Percentiles rank a stretch among this genome's conserved stretches.
These are phyloP conservation scores for Ochlodes sylvanus DNA, from an alignment of 2,888 invertebrate genomes.

Conservation along the genomic window DNA sequence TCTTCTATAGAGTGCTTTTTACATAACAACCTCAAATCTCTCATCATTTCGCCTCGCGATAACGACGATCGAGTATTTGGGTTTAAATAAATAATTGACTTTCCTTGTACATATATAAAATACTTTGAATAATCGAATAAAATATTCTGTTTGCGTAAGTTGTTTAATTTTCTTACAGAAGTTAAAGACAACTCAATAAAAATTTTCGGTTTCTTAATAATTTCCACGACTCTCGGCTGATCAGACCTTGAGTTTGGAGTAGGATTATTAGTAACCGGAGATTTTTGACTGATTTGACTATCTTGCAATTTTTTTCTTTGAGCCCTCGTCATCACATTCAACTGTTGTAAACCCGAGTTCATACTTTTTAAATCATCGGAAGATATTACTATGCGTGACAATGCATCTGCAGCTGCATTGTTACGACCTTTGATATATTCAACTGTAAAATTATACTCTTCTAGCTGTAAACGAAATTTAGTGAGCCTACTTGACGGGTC, in stretches of 20 bases:
- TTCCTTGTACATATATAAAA: conserved; percentile 2
- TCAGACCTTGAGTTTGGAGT: background rate
- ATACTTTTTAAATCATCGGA: conserved; percentile 29
- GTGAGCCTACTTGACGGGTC: conserved; percentile 40
- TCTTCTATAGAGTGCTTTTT: background rate
- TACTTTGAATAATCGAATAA: too few relatives aligned
- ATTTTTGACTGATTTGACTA: too few relatives aligned
- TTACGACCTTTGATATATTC: conserved; percentile 33
- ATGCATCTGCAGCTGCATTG: conserved; percentile 42
- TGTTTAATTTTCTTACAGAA: background rate
- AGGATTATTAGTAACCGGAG: too few relatives aligned
- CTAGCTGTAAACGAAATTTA: conserved; percentile 40
- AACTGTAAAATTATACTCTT: conserved; percentile 40
- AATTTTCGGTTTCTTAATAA: background rate
- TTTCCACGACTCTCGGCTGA: background rate
- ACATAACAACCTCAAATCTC: background rate
- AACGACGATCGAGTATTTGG: conserved; percentile 6
- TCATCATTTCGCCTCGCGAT: conserved; percentile 7
- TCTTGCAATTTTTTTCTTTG: background rate
- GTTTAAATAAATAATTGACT: conserved; percentile 2
- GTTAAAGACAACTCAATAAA: background rate
- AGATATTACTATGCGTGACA: conserved; percentile 35
- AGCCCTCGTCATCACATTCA: conserved; percentile 15
- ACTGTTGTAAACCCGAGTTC: conserved; percentile 6
- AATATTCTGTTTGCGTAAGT: too few relatives aligned